Base-by-base conservation (phyloP, 2,113 vertebrate species). In the Gracilinanus agilis region DNA sequence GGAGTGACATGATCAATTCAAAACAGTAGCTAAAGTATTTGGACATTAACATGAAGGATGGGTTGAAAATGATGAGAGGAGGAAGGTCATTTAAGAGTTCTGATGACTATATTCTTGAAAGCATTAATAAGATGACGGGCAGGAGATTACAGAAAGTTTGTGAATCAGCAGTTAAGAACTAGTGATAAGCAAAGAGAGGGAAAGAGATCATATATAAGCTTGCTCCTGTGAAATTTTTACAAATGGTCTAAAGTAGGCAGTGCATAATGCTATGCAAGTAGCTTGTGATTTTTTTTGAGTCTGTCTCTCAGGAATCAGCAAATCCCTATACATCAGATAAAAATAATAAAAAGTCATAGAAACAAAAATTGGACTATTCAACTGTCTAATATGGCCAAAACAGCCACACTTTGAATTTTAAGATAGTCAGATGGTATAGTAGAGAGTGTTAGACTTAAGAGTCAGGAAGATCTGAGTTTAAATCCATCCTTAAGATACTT, bases 191-290 rank as follows among this genome's bases (percentile, higher is more conserved):
- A 55, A 21, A 0, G 34, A 40, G 55, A 10, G 24, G 88, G 90
- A 95, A 40, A 0, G 13, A 16, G 92, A 83, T 56, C 27, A 0
- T 0, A 2, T 0, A 58, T 90, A 92, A 94, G 67, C 91, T 90
- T 61, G 55, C 44, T 44, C 0, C 19, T 95, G 96, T 44, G n/a
- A 95, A 94, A 93, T 58, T 54, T n/a, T 91, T 90, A 55, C 49
- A 11, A 92, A 89, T 23, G n/a, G 53, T 75, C 92, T 96, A 96
- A 95, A 95, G 89, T 93, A 90, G 93, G 90, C 27, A 91, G 88
- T 40, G 54, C 93, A 94, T 91, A 93, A 56, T 96, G 94, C 96
- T 95, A 90, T 88, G 75, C 0, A 93, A 93, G 94, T 95, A 91
- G 92, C 24, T 40, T 23, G n/a, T 75, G 27, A 24, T 56, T 25